Conservation (phyloP, 2,888 invertebrate species). For the Chrysotoxum bicinctum region DNA sequence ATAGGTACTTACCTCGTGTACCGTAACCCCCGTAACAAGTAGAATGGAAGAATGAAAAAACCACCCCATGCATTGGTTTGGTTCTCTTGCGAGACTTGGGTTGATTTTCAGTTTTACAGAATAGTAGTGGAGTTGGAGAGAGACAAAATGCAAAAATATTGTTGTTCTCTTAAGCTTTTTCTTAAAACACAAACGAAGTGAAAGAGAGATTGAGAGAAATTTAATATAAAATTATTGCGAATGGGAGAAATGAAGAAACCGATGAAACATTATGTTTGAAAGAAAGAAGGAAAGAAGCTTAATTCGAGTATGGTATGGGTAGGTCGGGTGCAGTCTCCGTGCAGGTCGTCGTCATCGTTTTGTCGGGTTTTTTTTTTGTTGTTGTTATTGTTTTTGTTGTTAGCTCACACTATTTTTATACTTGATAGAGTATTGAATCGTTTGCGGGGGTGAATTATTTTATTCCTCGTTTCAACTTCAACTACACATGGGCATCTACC, state of each 20-base stretch:
- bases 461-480: not conserved
- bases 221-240: not conserved
- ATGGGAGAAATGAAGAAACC: conserved; percentile 17
- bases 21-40: not conserved
- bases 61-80: conserved; percentile 39
- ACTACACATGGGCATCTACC: not conserved
- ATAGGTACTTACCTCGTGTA: not conserved
- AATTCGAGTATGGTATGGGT: conserved; percentile 80
- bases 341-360: conserved; percentile 60
- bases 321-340: conserved; percentile 77
- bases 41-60: conserved; percentile 31
- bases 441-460: conserved; percentile 26
- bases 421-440: conserved; percentile 39
- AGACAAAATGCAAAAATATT: conserved; percentile 46
- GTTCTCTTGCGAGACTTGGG: not conserved
- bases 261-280: conserved; percentile 67
- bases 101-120: not conserved
- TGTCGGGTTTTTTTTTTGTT: conserved; percentile 26
- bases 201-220: conserved; percentile 21
- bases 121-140: not conserved
- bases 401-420: conserved; percentile 28
- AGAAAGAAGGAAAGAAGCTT: conserved; percentile 74
- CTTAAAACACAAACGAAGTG: not conserved
- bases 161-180: conserved; percentile 30
- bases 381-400: conserved; percentile 11